Base-by-base conservation (phyloP, 2,797 vertebrate genomes). In the Acipenser oxyrinchus region DNA sequence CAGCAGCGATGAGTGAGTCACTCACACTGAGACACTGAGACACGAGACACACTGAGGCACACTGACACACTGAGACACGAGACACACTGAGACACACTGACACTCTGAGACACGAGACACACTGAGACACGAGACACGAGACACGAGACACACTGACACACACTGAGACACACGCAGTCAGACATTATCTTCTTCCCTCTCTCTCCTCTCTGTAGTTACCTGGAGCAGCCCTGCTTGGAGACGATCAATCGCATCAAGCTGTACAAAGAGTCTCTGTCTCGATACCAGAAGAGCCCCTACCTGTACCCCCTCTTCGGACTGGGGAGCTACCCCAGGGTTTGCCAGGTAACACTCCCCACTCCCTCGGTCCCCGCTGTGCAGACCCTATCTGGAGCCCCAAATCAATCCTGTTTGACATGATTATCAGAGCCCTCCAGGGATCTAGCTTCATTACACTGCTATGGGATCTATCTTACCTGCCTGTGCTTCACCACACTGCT, bases 321-420 rank as follows among this genome's bases (percentile, higher is more conserved):
- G n/a, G 84, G 84, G 90, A 92, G 64, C 75, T 90, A 60, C 86
- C 84, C 0, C 88, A 89, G 69, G 88, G 86, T 91, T 87, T 66
- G 80, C 85, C 68, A 88, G 89, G 90, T 91, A 62, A 73, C 6
- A 51, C 12, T 49, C 11, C 60, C 4, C 64, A 1, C n/a, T 37
- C 8, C 62, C 9, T 8, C 10, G 6, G 23, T 7, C 51, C 51
- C 12, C 8, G 23, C 57, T 12, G 5, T n/a, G 12, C 13, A 51
- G 51, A 55, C 64, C 52, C 7, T 62, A 11, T 6, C 18, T 62
- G 6, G 11, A 7, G 51, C 51, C 51, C 51, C 51, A 52, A 7
- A 18, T 18, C 15, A 18, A 52, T 7, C 7, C 7, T 7, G 10
- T 52, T 7, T 7, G 51, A 7, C 10, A 52, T 52, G 10, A 7